Conservation (phyloP, 2,113 vertebrate species). For the Ia io region DNA sequence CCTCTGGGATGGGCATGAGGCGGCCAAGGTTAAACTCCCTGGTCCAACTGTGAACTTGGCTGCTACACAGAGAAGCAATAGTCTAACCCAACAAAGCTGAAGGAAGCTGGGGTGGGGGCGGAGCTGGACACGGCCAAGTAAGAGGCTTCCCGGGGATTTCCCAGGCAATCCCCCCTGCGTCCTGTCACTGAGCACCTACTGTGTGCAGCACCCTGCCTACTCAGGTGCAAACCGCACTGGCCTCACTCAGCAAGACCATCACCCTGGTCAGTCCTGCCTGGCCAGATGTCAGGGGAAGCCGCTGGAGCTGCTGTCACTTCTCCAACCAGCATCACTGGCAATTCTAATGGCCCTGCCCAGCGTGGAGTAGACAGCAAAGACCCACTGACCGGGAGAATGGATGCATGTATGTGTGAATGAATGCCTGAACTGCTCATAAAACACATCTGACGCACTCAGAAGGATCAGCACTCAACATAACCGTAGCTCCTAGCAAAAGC, state of each 20-base stretch:
- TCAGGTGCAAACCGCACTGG: accelerated
- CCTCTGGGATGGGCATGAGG: not conserved
- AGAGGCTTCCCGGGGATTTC: not conserved
- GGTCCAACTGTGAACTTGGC: not conserved
- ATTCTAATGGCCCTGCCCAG: not conserved
- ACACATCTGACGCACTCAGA: accelerated
- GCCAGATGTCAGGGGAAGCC: not conserved
- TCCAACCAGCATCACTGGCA: not conserved
- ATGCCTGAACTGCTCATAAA: not conserved
- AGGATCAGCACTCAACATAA: accelerated
- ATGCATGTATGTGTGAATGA: accelerated
- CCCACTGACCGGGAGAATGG: accelerated
- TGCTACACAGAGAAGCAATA: not conserved
- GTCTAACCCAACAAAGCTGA: not conserved
- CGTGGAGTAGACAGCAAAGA: accelerated
- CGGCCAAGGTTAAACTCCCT: accelerated
- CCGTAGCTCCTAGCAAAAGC: not conserved
- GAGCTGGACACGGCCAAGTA: not conserved
- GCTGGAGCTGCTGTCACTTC: not conserved
- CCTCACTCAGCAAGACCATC: not conserved
- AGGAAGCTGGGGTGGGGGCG: not conserved
- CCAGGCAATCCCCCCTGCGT: not conserved
- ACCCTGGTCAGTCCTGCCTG: not conserved
- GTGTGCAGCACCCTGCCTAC: not conserved
- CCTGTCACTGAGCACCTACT: not conserved